Evolutionary conservation across 2,113 vertebrate species (phyloP).

Genomic region (Chloropsis hardwickii): DNA sequence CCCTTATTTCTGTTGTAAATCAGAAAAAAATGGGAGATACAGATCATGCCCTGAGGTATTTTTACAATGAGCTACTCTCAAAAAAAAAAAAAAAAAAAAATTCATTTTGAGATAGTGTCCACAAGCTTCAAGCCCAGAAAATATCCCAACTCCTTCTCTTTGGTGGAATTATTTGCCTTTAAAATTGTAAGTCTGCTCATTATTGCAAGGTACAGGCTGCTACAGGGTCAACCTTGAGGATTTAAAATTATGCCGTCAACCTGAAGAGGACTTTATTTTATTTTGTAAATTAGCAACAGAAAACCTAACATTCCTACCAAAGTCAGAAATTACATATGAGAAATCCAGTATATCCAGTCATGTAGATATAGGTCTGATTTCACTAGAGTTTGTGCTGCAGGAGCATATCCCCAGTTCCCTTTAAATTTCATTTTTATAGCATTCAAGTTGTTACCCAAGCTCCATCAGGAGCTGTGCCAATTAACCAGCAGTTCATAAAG

Average conservation of each 20-base stretch:
- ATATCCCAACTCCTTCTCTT: not conserved
- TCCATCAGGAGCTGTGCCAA: not conserved
- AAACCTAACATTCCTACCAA: not conserved
- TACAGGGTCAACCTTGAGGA: not conserved
- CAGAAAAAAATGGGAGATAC: not conserved
- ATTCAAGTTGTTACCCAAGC: not conserved
- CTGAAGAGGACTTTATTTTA: not conserved
- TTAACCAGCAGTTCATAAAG: not conserved
- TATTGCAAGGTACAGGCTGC: not conserved
- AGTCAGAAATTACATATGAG: not conserved
- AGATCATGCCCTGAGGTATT: not conserved
- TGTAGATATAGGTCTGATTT: not conserved
- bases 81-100: not conserved
- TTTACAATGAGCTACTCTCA: not conserved
- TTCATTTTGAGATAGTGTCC: not conserved
- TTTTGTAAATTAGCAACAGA: not conserved
- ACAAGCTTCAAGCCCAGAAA: not conserved
- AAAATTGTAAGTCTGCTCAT: not conserved
- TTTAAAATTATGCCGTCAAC: not conserved
- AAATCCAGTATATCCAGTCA: not conserved
- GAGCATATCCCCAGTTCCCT: rapidly evolving
- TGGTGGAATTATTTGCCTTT: not conserved
- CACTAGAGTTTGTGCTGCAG: not conserved
- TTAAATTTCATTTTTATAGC: not conserved
- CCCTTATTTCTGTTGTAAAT: not conserved